Percentiles rank a stretch among this genome's conserved stretches.
phyloP scores from a whole-genome alignment of 2,113 vertebrate species.

The Upupa epops region DNA sequence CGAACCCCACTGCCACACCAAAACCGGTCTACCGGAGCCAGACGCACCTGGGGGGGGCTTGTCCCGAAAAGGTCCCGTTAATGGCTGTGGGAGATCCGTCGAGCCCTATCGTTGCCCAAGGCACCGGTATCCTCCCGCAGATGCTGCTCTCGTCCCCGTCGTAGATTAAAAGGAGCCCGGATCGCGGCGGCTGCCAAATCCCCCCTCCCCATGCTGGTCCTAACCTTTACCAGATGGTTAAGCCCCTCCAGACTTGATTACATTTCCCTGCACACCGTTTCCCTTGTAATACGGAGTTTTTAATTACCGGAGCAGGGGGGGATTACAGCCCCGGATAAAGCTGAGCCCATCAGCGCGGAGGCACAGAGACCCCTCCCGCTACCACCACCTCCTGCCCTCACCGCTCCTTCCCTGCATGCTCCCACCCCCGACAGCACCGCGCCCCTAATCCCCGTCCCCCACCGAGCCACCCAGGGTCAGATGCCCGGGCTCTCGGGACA shows the following conservation, averaged over 20 bases:
- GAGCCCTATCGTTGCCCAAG: neutral
- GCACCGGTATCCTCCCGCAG: conserved; percentile 12
- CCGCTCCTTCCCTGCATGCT: neutral
- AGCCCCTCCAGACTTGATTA: conserved; percentile 91
- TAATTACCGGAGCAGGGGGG: conserved; percentile 86
- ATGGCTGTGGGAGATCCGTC: neutral
- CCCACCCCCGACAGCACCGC: neutral
- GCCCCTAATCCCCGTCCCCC: neutral
- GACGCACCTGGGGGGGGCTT: neutral
- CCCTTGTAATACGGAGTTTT: conserved; percentile 86
- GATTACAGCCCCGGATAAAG: conserved; percentile 89
- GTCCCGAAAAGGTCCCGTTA: neutral
- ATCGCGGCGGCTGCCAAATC: conserved; percentile 71
- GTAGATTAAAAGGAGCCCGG: conserved; percentile 63
- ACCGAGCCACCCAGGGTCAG: neutral
- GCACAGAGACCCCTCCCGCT: neutral
- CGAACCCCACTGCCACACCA: neutral
- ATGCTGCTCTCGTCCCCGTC: conserved; percentile 11
- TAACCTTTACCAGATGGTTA: conserved; percentile 97
- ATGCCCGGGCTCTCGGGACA: neutral
- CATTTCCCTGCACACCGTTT: conserved; percentile 86
- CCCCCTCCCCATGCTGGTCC: conserved; percentile 81
- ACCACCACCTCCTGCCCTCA: too few relatives aligned
- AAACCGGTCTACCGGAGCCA: neutral
- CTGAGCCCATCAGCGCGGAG: conserved; percentile 77